Conservation (phyloP, 2,888 invertebrate species). For the Rhagophthalmus giganteus region DNA sequence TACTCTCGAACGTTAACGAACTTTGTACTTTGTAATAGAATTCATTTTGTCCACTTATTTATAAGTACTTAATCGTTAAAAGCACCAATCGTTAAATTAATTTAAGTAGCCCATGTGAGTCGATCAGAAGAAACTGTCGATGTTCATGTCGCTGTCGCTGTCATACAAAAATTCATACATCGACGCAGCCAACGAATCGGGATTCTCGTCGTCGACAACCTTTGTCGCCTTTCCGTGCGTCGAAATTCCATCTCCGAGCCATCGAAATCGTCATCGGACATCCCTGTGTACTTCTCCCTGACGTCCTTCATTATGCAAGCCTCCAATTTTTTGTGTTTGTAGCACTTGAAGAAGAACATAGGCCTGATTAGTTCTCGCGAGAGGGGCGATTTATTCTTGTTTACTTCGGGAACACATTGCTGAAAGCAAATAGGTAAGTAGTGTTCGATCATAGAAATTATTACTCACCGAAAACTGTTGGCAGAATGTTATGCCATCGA, state of each 20-base stretch:
- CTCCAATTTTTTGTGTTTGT: slow-evolving; percentile 73
- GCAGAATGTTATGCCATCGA: slow-evolving; percentile 68
- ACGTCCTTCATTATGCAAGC: slow-evolving; percentile 75
- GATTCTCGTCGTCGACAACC: slow-evolving; percentile 55
- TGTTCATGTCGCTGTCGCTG: slow-evolving; percentile 59
- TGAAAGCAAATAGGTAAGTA: slow-evolving; percentile 48
- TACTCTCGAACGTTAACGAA: no score
- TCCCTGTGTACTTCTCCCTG: slow-evolving; percentile 62
- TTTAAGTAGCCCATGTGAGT: no score
- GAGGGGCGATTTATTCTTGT: slow-evolving; percentile 64
- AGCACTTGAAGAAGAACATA: slow-evolving; percentile 75
- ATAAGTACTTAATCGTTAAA: no score
- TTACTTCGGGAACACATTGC: slow-evolving; percentile 72
- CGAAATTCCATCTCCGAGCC: slow-evolving; percentile 57
- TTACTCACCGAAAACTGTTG: slow-evolving; percentile 69
- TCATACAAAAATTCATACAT: slow-evolving; percentile 68
- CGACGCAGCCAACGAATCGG: slow-evolving; percentile 60
- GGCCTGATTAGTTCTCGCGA: slow-evolving; percentile 67
- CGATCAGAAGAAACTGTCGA: slow-evolving; percentile 55
- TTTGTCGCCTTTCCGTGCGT: slow-evolving; percentile 59
- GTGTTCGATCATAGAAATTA: not conserved
- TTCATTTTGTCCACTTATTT: no score
- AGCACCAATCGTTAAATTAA: no score
- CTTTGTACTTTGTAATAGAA: no score
- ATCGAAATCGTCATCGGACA: slow-evolving; percentile 62